These are phyloP conservation scores for Ceramica pisi DNA, from an alignment of 2,888 invertebrate species.

Conservation along the genomic window DNA sequence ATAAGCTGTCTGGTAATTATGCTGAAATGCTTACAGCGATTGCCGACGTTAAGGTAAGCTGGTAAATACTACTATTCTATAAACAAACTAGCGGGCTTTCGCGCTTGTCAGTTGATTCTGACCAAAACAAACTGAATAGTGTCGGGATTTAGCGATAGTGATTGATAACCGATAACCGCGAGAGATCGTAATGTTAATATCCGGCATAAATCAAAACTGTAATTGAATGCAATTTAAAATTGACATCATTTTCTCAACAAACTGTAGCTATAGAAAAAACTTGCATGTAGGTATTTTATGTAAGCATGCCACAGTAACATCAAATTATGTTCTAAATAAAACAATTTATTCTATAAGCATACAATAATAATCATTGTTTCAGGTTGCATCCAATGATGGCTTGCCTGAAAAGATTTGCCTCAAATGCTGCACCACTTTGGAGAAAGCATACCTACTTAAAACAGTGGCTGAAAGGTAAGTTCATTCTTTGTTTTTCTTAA, in stretches of 20 bases:
- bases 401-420: slow-evolving; percentile 86
- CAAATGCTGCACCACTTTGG: slow-evolving; percentile 86
- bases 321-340: not conserved
- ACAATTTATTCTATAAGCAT: not conserved
- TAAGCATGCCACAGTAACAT: not conserved
- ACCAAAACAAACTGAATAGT: slow-evolving; percentile 48
- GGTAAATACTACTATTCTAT: slow-evolving; percentile 38
- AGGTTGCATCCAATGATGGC: slow-evolving; percentile 88
- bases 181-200: slow-evolving; percentile 15
- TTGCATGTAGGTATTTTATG: not conserved
- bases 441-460: slow-evolving; percentile 87
- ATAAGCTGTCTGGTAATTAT: slow-evolving; percentile 88
- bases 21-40: slow-evolving; percentile 89
- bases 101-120: slow-evolving; percentile 39
- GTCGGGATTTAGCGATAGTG: slow-evolving; percentile 36
- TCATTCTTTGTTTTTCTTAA: not conserved
- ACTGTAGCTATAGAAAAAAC: not conserved
- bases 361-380: slow-evolving; percentile 40
- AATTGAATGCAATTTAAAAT: slow-evolving; percentile 3
- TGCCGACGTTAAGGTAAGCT: slow-evolving; percentile 86
- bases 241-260: slow-evolving; percentile 31
- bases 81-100: slow-evolving; percentile 29
- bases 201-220: slow-evolving; percentile 2
- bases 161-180: slow-evolving; percentile 45
- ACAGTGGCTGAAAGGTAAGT: slow-evolving; percentile 87